Evolutionary conservation across 2,888 invertebrate genomes (phyloP).

Genomic region (Phyllotreta cruciferae): DNA sequence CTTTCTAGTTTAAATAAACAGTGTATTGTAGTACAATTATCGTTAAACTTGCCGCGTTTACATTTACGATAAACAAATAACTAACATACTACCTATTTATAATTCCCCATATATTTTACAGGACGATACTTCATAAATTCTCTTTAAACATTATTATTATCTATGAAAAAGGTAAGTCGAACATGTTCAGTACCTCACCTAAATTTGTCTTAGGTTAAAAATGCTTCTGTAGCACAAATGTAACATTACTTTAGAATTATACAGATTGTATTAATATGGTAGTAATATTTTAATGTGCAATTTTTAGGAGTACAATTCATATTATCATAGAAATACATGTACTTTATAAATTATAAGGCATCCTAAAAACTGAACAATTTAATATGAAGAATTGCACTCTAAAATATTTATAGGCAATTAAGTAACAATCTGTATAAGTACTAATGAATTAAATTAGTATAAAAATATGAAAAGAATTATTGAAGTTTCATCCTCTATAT

Average conservation of each 20-base stretch:
- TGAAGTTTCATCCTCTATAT: conserved; percentile 5
- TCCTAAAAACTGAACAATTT: too few relatives aligned
- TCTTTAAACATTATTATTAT: background rate
- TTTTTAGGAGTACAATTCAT: too few relatives aligned
- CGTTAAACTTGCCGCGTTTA: conserved; percentile 52
- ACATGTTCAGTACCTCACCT: background rate
- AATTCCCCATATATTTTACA: conserved; percentile 38
- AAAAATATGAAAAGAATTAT: background rate
- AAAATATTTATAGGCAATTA: too few relatives aligned
- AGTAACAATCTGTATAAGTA: background rate
- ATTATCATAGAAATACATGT: too few relatives aligned
- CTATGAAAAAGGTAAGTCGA: conserved; percentile 11
- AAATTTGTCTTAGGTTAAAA: background rate
- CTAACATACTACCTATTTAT: conserved; percentile 37
- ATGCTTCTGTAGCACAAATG: too few relatives aligned
- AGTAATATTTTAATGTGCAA: too few relatives aligned
- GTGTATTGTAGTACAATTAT: conserved; percentile 54
- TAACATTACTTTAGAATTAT: too few relatives aligned
- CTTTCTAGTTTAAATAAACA: conserved; percentile 40
- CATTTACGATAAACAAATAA: conserved; percentile 31
- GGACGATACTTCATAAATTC: background rate
- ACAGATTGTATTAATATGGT: conserved; percentile 7
- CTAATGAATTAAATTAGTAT: background rate
- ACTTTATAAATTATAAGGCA: too few relatives aligned
- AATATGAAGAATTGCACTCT: too few relatives aligned